Conservation (phyloP, 2,797 vertebrate species). For the Pseudomugil tenellus region DNA sequence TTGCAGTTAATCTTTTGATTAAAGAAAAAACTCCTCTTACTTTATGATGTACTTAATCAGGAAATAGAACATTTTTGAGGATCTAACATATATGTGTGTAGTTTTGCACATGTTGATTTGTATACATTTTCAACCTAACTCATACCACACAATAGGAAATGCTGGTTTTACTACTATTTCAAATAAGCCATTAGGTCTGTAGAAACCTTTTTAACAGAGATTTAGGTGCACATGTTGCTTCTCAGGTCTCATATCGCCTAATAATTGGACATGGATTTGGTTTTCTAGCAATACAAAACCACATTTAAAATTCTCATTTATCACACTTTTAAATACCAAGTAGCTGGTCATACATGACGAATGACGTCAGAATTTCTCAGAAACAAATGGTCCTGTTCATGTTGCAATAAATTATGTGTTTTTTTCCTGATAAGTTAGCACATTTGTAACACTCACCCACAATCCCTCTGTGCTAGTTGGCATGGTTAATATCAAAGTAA, state of each 20-base stretch:
- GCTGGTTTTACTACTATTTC: neutral
- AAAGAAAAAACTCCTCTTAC: neutral
- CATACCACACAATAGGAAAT: neutral
- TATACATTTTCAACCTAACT: neutral
- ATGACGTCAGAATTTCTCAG: neutral
- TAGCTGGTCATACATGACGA: neutral
- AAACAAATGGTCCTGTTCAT: slow-evolving; percentile 17
- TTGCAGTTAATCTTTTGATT: neutral
- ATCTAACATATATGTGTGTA: neutral
- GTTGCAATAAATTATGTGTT: slow-evolving; percentile 20
- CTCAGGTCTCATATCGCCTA: neutral
- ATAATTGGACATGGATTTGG: neutral
- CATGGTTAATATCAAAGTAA: slow-evolving; percentile 20
- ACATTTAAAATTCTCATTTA: neutral
- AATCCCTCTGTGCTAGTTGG: slow-evolving; percentile 49
- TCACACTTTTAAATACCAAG: neutral
- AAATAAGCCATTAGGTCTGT: neutral
- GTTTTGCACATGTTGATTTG: neutral
- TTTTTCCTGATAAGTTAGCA: slow-evolving; percentile 20
- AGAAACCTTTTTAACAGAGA: neutral
- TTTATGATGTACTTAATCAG: too few species aligned
- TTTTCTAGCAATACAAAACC: neutral
- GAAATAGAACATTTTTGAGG: neutral
- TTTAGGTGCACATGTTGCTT: neutral
- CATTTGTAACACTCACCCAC: slow-evolving; percentile 54